These are phyloP conservation scores for Drosophila parthenogenetica DNA, from an alignment of 2,888 invertebrate species.

Conservation along the genomic window DNA sequence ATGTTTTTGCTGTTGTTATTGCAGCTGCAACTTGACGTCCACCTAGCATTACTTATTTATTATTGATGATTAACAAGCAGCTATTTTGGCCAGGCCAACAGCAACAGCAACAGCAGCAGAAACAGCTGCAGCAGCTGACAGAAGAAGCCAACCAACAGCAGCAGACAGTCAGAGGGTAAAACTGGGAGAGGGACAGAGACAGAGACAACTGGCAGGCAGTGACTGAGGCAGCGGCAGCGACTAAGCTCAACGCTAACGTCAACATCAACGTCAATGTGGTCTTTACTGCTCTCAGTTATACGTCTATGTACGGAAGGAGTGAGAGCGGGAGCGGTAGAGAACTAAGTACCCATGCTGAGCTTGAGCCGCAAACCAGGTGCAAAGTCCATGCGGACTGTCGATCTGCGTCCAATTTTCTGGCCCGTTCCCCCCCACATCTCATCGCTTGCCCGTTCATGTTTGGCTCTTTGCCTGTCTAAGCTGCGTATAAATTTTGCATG, in stretches of 20 bases:
- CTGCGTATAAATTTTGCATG: conserved; percentile 70
- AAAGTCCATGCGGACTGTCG: conserved; percentile 39
- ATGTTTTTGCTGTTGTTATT: conserved; percentile 27
- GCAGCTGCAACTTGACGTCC: conserved; percentile 53
- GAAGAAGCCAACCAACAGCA: conserved; percentile 12
- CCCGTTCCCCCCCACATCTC: not conserved
- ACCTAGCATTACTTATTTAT: conserved; percentile 75
- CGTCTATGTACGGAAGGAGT: not conserved
- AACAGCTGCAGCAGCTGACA: conserved; percentile 24
- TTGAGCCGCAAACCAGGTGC: conserved; percentile 23
- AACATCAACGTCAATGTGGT: conserved; percentile 50
- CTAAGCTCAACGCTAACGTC: conserved; percentile 35
- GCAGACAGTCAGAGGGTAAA: not conserved
- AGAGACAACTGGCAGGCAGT: too few species aligned
- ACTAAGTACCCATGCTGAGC: conserved; percentile 17
- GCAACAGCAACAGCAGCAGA: too few species aligned
- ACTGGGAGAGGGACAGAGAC: not conserved
- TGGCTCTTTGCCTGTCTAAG: conserved; percentile 38
- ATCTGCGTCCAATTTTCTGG: conserved; percentile 20
- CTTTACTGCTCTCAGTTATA: conserved; percentile 22
- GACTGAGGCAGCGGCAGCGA: conserved; percentile 11
- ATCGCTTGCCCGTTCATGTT: not conserved
- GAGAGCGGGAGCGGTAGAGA: too few species aligned
- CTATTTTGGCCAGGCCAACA: conserved; percentile 54
- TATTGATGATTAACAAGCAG: conserved; percentile 77